Percentiles rank a stretch among this genome's conserved stretches.
These are phyloP conservation scores for Vombatus ursinus DNA, from an alignment of 2,113 vertebrate genomes.

Conservation along the genomic window DNA sequence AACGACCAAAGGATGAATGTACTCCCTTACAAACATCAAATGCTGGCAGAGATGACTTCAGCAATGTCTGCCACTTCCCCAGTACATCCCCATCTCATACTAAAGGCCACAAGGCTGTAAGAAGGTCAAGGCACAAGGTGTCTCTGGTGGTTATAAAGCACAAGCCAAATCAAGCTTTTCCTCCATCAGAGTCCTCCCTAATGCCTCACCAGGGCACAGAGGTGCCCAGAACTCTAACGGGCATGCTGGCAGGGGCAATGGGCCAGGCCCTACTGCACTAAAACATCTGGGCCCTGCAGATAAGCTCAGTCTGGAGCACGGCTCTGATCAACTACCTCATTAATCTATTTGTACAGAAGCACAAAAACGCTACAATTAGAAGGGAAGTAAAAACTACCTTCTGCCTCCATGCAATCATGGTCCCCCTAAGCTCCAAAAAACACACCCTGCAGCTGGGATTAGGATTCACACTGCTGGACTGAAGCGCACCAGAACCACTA, in stretches of 20 bases:
- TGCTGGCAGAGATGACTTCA: background rate
- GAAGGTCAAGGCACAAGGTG: background rate
- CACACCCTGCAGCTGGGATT: conserved; percentile 28
- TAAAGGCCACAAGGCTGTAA: no score
- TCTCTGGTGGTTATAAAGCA: background rate
- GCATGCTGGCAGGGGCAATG: background rate
- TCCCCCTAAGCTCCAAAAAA: background rate
- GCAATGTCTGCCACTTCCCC: no score
- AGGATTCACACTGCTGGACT: conserved; percentile 20
- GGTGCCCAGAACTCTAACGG: background rate
- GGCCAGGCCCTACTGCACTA: background rate
- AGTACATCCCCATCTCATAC: no score
- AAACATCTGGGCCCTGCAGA: no score
- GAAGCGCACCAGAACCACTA: conserved; percentile 22
- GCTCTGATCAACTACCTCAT: background rate
- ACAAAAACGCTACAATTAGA: background rate
- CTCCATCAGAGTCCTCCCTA: no score
- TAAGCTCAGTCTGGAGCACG: no score
- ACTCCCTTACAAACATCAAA: background rate
- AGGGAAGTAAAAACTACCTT: background rate
- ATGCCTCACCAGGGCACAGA: background rate
- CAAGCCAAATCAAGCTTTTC: background rate
- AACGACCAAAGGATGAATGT: no score
- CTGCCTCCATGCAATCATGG: background rate
- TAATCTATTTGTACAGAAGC: no score